Base-by-base conservation (phyloP, 2,888 invertebrate genomes). In the Anthrax anthrax region DNA sequence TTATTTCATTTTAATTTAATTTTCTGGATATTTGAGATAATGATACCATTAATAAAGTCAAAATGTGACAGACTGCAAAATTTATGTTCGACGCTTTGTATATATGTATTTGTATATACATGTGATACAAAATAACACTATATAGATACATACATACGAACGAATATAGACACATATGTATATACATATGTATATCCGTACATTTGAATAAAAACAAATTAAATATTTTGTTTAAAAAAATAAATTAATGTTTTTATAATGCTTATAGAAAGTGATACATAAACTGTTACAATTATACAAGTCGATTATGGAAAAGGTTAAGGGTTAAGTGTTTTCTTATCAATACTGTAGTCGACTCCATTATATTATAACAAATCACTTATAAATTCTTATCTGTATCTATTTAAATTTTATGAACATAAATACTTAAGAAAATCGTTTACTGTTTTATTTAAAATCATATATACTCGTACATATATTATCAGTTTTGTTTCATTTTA, bases 1-100 rank as follows among this genome's bases (percentile, higher is more conserved):
- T 39, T 43, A 27, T 45, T 44, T 47, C 44, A 45, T 43, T 47
- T 43, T 46, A 46, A 50, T 45, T 50, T 48, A 50, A 50, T 48
- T 50, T 50, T 47, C 48, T 46, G 48, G 50, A 42, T 44, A 48
- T 50, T 50, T 46, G 29, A 46, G 43, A 48, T 50, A 48, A 50
- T 50, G 47, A 50, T 48, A 47, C 46, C 42, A 50, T 42, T 46
- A 42, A 42, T 46, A 42, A 32, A 32, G 29, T 32, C 29, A 32
- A 32, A 32, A 46, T 42, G 41, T 44, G 46, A 48, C 48, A 48
- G 46, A 18, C 39, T 14, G 13, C 17, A 27, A 37, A 36, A 48
- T 42, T 44, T 47, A 47, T 44, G 44, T 39, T 32, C 23, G 8
- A 23, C 8, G 8, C 4, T 23, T 23, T 23, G 23, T 23, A 23